Evolutionary conservation across 2,113 vertebrate genomes (phyloP).

Genomic region (Dromiciops gliroides): DNA sequence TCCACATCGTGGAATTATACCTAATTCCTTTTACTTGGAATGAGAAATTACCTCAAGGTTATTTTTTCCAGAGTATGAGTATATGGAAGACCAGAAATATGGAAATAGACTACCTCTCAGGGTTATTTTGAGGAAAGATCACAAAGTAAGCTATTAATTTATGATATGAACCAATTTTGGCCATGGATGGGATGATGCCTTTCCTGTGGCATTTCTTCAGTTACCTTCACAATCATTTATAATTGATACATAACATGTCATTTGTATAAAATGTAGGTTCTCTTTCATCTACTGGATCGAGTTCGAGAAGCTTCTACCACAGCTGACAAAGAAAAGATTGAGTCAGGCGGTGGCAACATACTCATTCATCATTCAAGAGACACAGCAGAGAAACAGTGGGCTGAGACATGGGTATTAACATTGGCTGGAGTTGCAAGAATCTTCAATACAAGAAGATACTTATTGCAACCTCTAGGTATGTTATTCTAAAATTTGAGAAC

Average conservation of each 20-base stretch:
- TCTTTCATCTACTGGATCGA: constrained; percentile 94
- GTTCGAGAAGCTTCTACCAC: constrained; percentile 97
- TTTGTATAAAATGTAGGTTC: constrained; percentile 86
- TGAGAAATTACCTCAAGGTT: not conserved
- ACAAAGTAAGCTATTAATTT: not conserved
- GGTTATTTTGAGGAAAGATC: not conserved
- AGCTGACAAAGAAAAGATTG: constrained; percentile 99
- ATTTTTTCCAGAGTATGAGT: not conserved
- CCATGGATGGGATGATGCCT: not conserved
- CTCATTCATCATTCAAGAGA: constrained; percentile 99
- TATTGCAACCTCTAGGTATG: constrained; percentile 95
- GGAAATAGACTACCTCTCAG: not conserved
- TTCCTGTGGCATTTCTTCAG: constrained; percentile 25
- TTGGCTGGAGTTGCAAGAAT: constrained; percentile 97
- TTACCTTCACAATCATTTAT: constrained; percentile 2
- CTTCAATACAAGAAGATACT: constrained; percentile 97
- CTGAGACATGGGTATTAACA: constrained; percentile 98
- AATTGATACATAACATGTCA: not conserved
- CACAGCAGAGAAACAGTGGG: constrained; percentile 99
- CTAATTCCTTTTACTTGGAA: not conserved
- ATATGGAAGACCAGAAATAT: not conserved
- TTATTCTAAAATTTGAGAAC: not conserved
- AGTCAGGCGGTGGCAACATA: constrained; percentile 98
- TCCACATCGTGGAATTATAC: not conserved
- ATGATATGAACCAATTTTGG: not conserved